Evolutionary conservation across 1,140 invertebrate species (phyloP), one percentile per base, ranked within the genome.

Genomic region (Temnothorax longispinosus): DNA sequence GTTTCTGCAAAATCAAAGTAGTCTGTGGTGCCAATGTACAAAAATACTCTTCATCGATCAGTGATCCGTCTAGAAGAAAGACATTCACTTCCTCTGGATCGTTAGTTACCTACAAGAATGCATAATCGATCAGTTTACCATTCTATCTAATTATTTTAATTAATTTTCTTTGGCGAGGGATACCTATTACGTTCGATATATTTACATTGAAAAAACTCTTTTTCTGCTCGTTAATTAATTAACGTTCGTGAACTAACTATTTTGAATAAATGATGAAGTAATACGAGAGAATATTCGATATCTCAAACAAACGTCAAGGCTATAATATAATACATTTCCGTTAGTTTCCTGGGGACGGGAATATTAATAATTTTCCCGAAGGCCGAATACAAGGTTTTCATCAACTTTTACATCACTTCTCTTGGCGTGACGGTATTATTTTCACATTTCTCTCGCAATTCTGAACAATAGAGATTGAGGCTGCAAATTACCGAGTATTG

Each of bases 1-100:
- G 95, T 86, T 96, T 96, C 87, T 97, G 96, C 65, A 97, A 93
- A 80, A 98, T 96, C 15, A 98, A 96, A 6, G 97, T 95, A 0
- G 97, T 97, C 92, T 98, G 97, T 1, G 97, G 94, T 41, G 97
- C 96, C 75, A 98, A 91, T 1, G 97, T 97, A 60, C 95, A 93
- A 89, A 98, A 97, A 92, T 98, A 98, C 3, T 97, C 97, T 56
- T 98, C 97, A 67, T 97, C 97, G 38, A 98, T 96, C 85, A 96
- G 95, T 27, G 97, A 98, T 56, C 97, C 97, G 94, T 98, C 97
- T 56, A 96, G 93, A 1, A 96, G 89, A 56, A 94, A 95, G 56
- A 96, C 86, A 38, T 92, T 92, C 21, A 95, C 89, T 76, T 93
- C 91, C 94, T 94, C 82, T 92, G 95, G 88, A 56, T 94, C 90